Base-by-base conservation (phyloP, 53 echinoderm and acorn worm genomes). In the Temnopleurus reevesii region DNA sequence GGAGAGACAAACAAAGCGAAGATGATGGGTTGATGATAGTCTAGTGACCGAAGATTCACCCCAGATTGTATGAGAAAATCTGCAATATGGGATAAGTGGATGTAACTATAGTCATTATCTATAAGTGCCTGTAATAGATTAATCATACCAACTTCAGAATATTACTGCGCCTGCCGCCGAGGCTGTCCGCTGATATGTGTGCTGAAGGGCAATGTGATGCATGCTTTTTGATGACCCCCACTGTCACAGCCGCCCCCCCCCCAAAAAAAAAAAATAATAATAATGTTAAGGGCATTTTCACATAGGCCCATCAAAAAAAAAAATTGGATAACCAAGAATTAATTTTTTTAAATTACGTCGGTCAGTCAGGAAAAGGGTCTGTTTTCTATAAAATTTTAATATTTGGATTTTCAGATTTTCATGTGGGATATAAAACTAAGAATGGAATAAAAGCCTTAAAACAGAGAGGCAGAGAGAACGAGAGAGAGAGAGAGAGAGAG, bases 81-180 rank as follows among this genome's bases (percentile, higher is more conserved):
- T 71, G 21, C 41, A 36, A 38, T 36, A 86, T 59, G 86, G 71
- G 88, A 87, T 66, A 87, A 87, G 88, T 87, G 88, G 88, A 34
- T 87, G 88, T 87, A 66, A 87, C 47, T 27, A 87, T 45, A 26
- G 71, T 66, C 88, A 87, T 87, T 87, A 87, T 49, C 19, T 26
- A 9, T 49, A 66, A 87, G 88, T 87, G 71, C 66, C 53, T 1
- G 66, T 71, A 87, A 87, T 87, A 49, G 88, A 65, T 87, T 53
- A 87, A 87, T 87, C 55, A 53, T 83, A 18, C 38, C 4, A 46
- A 13, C 85, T 57, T 60, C 46, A 60, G 59, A 85, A 44, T 1
- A 9, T 5, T 12, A 28, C 47, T 47, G 15, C 71, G 21, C 43
- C 41, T 15, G 49, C 49, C 10, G 27, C 71, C 19, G 8, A 13